A percentile compares a stretch with the other conserved stretches of the same genome.
These are phyloP conservation scores for Oncorhynchus masou DNA, from an alignment of 2,113 vertebrate genomes.

Conservation along the genomic window DNA sequence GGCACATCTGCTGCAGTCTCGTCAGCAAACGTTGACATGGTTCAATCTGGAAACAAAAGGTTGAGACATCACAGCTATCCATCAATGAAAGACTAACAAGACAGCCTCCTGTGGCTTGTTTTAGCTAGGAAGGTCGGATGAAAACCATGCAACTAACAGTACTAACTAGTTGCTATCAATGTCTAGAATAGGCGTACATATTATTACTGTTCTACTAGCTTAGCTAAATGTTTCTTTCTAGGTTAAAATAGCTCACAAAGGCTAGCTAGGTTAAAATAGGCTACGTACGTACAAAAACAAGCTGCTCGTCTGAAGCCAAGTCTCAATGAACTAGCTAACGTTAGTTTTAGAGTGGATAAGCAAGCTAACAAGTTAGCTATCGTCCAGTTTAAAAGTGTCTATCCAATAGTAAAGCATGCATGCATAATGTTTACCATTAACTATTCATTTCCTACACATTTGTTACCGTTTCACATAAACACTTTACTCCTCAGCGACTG, in stretches of 20 bases:
- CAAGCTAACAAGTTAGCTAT: background rate
- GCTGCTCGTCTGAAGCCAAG: background rate
- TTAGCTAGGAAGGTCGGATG: background rate
- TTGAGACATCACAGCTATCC: background rate
- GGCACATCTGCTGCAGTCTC: conserved; percentile 85
- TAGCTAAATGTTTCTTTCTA: no score
- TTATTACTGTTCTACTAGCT: no score
- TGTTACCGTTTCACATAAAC: conserved; percentile 41
- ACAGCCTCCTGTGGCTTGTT: background rate
- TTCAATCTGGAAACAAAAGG: conserved; percentile 56
- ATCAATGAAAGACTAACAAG: background rate
- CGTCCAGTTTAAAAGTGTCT: background rate
- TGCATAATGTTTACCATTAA: background rate
- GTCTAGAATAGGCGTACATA: no score
- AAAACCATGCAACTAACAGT: background rate
- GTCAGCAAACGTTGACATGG: conserved; percentile 79
- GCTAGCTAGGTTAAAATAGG: no score
- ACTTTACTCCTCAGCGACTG: conserved; percentile 44
- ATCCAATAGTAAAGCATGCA: background rate
- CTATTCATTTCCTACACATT: background rate
- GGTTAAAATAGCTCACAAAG: no score
- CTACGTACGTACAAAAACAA: background rate
- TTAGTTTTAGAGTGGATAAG: background rate
- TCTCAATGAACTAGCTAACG: background rate
- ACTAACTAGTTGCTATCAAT: background rate